These are phyloP conservation scores for Leucopsar rothschildi DNA, from an alignment of 2,113 vertebrate species.

Conservation along the genomic window DNA sequence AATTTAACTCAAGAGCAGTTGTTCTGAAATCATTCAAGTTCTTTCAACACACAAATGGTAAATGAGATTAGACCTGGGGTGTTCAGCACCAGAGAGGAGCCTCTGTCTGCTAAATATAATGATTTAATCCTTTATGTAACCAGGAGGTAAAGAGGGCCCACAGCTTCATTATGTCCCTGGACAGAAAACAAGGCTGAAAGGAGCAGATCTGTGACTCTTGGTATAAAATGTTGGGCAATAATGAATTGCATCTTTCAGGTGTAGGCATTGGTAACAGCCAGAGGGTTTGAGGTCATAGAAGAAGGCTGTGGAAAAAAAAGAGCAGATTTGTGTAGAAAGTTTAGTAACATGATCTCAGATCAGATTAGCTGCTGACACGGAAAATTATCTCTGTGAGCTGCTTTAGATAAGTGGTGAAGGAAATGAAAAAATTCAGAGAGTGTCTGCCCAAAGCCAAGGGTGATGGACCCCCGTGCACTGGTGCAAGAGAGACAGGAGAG, in stretches of 20 bases:
- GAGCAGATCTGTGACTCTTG: not conserved
- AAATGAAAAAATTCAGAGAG: not conserved
- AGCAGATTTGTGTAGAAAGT: not conserved
- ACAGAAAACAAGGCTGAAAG: not conserved
- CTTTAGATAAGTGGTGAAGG: not conserved
- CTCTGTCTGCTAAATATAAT: not conserved
- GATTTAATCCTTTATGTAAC: not conserved
- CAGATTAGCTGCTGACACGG: slow-evolving; percentile 1
- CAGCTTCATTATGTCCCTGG: not conserved
- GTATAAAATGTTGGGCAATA: not conserved
- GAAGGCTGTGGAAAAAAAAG: not conserved
- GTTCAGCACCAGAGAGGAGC: not conserved
- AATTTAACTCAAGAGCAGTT: not conserved
- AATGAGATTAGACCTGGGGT: not conserved
- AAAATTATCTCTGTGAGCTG: not conserved
- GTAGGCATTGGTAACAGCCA: not conserved
- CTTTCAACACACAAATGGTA: not conserved
- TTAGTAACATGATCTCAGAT: not conserved
- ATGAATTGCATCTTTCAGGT: not conserved
- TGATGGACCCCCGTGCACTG: not conserved
- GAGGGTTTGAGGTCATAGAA: not conserved
- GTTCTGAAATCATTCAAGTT: slow-evolving; percentile 18
- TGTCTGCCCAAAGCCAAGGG: not conserved
- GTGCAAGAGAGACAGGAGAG: not conserved
- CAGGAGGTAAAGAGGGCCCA: not conserved